Percentiles rank a stretch among this genome's conserved stretches.
Evolutionary conservation across 1,140 invertebrate species (phyloP).

Genomic region (Philopotamus ludificatus): DNA sequence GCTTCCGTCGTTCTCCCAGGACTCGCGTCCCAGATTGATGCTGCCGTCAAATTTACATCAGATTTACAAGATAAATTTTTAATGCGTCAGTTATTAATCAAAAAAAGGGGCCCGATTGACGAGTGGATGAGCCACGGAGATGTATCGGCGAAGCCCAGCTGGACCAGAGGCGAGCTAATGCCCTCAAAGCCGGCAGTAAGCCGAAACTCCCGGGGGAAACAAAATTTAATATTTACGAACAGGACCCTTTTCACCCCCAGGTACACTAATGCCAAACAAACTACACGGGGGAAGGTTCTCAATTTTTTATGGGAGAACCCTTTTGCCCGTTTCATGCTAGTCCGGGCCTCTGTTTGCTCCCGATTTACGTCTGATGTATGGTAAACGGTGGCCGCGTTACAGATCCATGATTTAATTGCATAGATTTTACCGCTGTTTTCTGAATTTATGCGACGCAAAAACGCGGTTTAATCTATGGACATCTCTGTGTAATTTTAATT

Average conservation of each 20-base stretch:
- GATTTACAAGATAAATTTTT: no score
- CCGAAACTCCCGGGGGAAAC: slow-evolving; percentile 7
- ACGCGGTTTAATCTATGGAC: no score
- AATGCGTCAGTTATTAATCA: background rate
- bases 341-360: background rate
- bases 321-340: background rate
- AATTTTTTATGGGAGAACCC: slow-evolving; percentile 23
- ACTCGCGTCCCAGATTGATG: no score
- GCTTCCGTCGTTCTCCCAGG: no score
- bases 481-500: no score
- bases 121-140: slow-evolving; percentile 1
- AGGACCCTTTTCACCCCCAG: slow-evolving; percentile 12
- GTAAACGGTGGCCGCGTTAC: background rate
- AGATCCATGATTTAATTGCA: background rate
- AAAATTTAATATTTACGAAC: slow-evolving; percentile 33
- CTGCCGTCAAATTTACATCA: no score
- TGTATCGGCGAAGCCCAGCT: background rate
- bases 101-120: background rate
- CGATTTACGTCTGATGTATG: background rate
- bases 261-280: slow-evolving; percentile 26
- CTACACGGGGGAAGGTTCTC: slow-evolving; percentile 10
- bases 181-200: slow-evolving; percentile 10
- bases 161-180: slow-evolving; percentile 5
- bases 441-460: no score
- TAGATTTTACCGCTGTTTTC: no score